These are phyloP conservation scores for Panthera tigris DNA, from an alignment of 2,113 vertebrate species.

Conservation along the genomic window DNA sequence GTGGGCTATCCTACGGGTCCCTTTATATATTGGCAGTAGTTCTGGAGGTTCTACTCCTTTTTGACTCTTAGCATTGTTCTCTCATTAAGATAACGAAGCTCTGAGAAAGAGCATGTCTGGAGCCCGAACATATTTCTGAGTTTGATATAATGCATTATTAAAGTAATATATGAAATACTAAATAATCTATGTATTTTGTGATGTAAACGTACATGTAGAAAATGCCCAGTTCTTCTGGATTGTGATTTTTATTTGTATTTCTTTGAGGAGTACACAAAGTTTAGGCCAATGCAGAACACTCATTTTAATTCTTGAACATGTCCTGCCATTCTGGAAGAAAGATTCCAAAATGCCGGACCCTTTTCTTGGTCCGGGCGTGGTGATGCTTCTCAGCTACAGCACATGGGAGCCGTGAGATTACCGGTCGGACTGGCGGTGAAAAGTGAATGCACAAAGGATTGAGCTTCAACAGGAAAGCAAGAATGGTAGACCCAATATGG, in stretches of 20 bases:
- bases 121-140: not conserved
- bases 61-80: not conserved
- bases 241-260: slow-evolving; percentile 65
- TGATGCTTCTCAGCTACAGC: slow-evolving; percentile 2
- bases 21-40: not conserved
- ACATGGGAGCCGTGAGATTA: slow-evolving; percentile 60
- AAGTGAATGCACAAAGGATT: slow-evolving; percentile 60
- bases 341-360: not conserved
- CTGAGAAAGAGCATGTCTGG: not conserved
- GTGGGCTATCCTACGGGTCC: not conserved
- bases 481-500: slow-evolving; percentile 53
- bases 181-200: slow-evolving; percentile 75
- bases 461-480: slow-evolving; percentile 10
- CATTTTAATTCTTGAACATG: slow-evolving; percentile 34
- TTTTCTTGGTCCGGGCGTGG: slow-evolving; percentile 21
- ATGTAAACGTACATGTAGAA: slow-evolving; percentile 73
- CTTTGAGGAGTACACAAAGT: slow-evolving; percentile 16
- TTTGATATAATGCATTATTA: slow-evolving; percentile 52
- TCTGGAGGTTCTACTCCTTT: not conserved
- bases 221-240: not conserved
- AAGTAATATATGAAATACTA: slow-evolving; percentile 73
- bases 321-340: slow-evolving; percentile 62
- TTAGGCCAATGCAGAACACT: slow-evolving; percentile 63
- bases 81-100: not conserved
- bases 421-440: slow-evolving; percentile 62